Conservation (phyloP, 2,113 vertebrate species). For the Rhynchomys soricoides region DNA sequence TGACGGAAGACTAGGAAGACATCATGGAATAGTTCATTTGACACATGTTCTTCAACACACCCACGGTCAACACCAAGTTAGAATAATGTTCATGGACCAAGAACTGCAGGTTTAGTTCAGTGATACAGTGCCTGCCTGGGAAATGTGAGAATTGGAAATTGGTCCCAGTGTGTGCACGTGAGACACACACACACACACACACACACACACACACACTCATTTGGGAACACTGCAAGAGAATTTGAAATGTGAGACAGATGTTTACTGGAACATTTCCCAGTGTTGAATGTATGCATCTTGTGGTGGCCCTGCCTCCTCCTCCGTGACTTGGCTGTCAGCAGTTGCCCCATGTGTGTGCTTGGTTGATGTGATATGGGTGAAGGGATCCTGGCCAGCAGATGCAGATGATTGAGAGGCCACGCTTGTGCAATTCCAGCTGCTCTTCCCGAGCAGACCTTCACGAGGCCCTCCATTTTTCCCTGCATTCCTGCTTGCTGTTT, state of each 20-base stretch:
- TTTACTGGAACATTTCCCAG: background rate
- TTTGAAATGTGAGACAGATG: background rate
- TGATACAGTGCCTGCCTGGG: background rate
- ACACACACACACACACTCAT: background rate
- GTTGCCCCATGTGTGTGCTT: accelerated
- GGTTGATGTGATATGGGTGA: background rate
- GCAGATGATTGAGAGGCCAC: accelerated
- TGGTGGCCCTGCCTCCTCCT: background rate
- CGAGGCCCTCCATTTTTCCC: background rate
- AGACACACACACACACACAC: background rate
- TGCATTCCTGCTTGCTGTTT: background rate
- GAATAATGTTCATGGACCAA: background rate
- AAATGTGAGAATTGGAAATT: background rate
- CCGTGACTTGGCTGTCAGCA: accelerated
- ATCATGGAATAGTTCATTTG: accelerated
- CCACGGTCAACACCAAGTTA: background rate
- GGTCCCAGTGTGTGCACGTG: background rate
- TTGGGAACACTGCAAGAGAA: background rate
- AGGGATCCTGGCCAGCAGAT: background rate
- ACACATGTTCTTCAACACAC: background rate
- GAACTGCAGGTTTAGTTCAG: background rate
- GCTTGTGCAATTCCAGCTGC: background rate
- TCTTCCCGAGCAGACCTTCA: background rate
- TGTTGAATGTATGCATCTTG: accelerated
- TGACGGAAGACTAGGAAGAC: background rate